Conservation (phyloP, 64 coral and sea anemone species). For the Astreopora myriophthalma region DNA sequence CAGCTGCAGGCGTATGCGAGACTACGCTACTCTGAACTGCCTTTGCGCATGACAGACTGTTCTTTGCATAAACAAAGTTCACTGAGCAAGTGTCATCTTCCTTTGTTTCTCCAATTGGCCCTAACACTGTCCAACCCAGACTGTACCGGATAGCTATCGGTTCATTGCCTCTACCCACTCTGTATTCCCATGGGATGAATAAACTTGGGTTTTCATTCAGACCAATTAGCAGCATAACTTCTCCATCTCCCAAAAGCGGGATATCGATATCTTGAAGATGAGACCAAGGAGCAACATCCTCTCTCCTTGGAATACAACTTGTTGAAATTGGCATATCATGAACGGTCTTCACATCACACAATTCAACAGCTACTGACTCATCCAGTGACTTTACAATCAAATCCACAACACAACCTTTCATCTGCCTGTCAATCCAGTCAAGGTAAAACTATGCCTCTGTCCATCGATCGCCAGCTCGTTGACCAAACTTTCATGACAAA, state of each 20-base stretch:
- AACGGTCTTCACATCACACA: conserved; percentile 26
- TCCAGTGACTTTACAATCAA: conserved; percentile 17
- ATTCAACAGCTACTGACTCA: background rate
- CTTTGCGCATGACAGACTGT: no score
- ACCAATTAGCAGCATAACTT: conserved; percentile 58
- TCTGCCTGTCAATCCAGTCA: conserved; percentile 32
- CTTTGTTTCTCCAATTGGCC: background rate
- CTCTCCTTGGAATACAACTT: background rate
- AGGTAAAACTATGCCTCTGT: background rate
- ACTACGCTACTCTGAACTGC: no score
- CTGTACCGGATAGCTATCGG: conserved; percentile 58
- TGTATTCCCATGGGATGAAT: conserved; percentile 50
- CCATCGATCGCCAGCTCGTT: conserved; percentile 30
- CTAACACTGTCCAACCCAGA: conserved; percentile 35
- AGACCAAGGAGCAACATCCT: background rate
- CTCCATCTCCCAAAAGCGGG: background rate
- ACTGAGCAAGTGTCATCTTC: background rate
- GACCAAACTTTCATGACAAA: conserved; percentile 48
- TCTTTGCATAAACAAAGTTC: background rate
- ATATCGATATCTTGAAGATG: conserved; percentile 18
- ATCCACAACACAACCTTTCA: background rate
- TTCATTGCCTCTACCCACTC: background rate
- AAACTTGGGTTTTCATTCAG: conserved; percentile 52
- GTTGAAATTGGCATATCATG: conserved; percentile 1
- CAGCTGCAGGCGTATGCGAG: no score